These are phyloP conservation scores for Tichodroma muraria DNA, from an alignment of 2,113 vertebrate species.

Conservation along the genomic window DNA sequence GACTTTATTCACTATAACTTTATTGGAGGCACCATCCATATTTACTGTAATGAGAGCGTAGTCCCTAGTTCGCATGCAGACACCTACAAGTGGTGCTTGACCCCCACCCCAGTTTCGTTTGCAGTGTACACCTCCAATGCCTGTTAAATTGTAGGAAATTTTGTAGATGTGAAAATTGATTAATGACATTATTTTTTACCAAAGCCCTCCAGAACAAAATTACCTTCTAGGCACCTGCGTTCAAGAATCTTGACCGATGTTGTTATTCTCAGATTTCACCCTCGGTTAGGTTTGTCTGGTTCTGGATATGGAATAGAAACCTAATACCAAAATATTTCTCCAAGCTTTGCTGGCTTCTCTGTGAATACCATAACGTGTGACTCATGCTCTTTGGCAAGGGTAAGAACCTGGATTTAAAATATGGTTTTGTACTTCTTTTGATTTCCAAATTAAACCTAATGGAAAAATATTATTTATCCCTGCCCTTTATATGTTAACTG, in stretches of 20 bases:
- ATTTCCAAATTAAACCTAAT: neutral
- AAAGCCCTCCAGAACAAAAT: neutral
- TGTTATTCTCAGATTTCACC: conserved; percentile 12
- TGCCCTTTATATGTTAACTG: neutral
- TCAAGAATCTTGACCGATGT: neutral
- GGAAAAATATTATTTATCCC: conserved; percentile 15
- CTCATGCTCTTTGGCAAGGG: conserved; percentile 38
- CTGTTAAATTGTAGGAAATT: neutral
- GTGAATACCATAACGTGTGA: conserved; percentile 25
- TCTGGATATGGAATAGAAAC: conserved; percentile 44
- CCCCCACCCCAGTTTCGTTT: neutral
- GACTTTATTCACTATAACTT: neutral
- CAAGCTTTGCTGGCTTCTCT: conserved; percentile 26
- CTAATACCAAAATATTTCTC: conserved; percentile 21
- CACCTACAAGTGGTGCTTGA: neutral
- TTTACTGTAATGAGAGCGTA: neutral
- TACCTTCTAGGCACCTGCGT: neutral
- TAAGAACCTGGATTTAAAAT: conserved; percentile 21
- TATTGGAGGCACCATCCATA: neutral
- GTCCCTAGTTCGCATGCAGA: neutral
- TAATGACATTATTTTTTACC: neutral
- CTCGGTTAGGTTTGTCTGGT: conserved; percentile 7
- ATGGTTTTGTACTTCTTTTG: neutral
- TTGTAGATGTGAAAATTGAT: neutral
- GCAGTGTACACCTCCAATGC: neutral